Evolutionary conservation across 2,113 vertebrate species (phyloP), one percentile per base, ranked within the genome.

Genomic region (Ariopsis seemanni): DNA sequence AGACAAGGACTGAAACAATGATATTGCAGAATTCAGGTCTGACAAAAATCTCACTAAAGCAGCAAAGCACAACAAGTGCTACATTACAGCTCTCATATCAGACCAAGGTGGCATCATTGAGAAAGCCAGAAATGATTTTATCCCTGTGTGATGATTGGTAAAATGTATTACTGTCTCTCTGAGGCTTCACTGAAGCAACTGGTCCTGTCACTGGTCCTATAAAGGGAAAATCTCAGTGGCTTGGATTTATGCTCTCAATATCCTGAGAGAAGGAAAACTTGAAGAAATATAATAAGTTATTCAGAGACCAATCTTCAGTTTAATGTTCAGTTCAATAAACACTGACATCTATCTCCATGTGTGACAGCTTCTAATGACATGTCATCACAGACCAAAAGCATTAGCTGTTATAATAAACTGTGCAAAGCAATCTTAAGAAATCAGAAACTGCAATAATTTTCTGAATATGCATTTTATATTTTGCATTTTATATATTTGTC

Each of bases 241-340:
- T 79, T 79, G 25, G 75, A 79, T 79, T 79, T 79, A 79, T 55
- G 52, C 0, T 27, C n/a, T 55, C 75, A 79, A 55, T 79, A 79
- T 27, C 75, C 25, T 8, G 52, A n/a, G 25, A 55, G 52, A 79
- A 55, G 14, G 52, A 25, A 53, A 79, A 55, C 14, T 17, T 55
- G n/a, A 2, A 55, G 52, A 79, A 12, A 79, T 27, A 14, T 79
- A 55, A 27, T 79, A 79, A 27, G 75, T 55, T 27, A 78, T 78
- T 78, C 53, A 53, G 52, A 78, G 12, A 4, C 75, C 52, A 79
- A 55, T 79, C 75, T 55, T 79, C 75, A 79, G 52, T 55, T 79
- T 53, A 55, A 78, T 27, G 50, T 55, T 78, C 25, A n/a, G 12
- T 78, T 27, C 6, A 55, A 17, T 55, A 79, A 27, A 55, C 52